Base-by-base conservation (phyloP, 2,113 vertebrate species). In the Scomber scombrus region DNA sequence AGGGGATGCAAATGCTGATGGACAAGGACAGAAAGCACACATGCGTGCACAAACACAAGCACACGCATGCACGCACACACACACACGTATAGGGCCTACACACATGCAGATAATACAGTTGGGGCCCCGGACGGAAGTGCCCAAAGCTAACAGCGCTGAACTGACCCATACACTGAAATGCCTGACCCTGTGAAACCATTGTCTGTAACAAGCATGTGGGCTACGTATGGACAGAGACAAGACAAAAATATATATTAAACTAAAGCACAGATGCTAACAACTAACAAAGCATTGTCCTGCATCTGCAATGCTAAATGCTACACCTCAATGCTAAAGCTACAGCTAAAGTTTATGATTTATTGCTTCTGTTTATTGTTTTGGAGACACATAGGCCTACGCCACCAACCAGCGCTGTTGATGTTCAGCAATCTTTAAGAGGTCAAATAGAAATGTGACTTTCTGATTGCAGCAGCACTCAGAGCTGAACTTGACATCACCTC, bases 111-210 rank as follows among this genome's bases (percentile, higher is more conserved):
- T 89, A 93, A 88, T 87, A 86, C 86, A 87, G 81, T 81, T 86
- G 90, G 87, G 92, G 92, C 90, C 89, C 92, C 88, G 43, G 74
- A 75, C 87, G 84, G 91, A 93, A 93, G 83, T 85, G 73, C 75
- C 69, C 86, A 91, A 90, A 89, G 85, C 89, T 87, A 89, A 88
- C 92, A 82, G 85, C 54, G 71, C 80, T 84, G 85, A 88, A 82
- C 71, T 90, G 87, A 92, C 76, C 79, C 80, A 82, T 86, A 87
- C 85, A 87, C 65, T 77, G 70, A 92, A 93, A 93, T 15, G 87
- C 91, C 92, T 93, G 92, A 94, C 84, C 91, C 81, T 63, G 92
- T 93, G 76, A 91, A 94, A 93, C 85, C 70, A 88, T 93, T 94
- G 92, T 93, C 77, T 78, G 57, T 40, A 57, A 31, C 72, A 63